Conservation (phyloP, 2,888 invertebrate species). For the Microchrysa polita region DNA sequence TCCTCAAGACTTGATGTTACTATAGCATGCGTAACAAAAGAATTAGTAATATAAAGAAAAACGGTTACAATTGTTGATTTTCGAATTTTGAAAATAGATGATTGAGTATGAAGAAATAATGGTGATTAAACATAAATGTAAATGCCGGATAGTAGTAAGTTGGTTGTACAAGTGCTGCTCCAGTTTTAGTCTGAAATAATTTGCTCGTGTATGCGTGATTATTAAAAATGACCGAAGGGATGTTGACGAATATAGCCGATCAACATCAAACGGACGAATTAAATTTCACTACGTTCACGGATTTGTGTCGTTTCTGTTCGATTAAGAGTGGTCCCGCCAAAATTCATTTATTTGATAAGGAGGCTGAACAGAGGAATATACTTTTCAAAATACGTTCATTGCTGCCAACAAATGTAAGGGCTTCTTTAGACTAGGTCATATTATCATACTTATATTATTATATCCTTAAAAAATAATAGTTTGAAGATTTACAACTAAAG, state of each 20-base stretch:
- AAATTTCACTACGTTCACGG: slow-evolving; percentile 74
- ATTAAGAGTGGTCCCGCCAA: slow-evolving; percentile 75
- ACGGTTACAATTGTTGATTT: neutral
- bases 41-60: neutral
- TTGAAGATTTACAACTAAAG: too few relatives aligned
- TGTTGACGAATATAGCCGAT: slow-evolving; percentile 58
- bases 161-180: neutral
- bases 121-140: slow-evolving; percentile 5
- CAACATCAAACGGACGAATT: slow-evolving; percentile 65
- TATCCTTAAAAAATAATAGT: too few relatives aligned
- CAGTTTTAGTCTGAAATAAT: slow-evolving; percentile 4
- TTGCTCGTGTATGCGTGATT: slow-evolving; percentile 14
- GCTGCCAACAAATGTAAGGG: slow-evolving; percentile 75
- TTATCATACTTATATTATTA: too few relatives aligned
- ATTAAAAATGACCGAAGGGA: slow-evolving; percentile 54
- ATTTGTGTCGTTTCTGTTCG: slow-evolving; percentile 76
- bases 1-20: too few relatives aligned
- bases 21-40: neutral
- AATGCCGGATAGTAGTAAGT: slow-evolving; percentile 18
- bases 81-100: too few relatives aligned
- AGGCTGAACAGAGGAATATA: slow-evolving; percentile 76
- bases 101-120: neutral
- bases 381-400: slow-evolving; percentile 76
- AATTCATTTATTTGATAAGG: slow-evolving; percentile 77
- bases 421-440: too few relatives aligned